Percentiles rank a stretch among this genome's conserved stretches.
Conservation (phyloP, 2,797 vertebrate genomes). For the Acropternis orthonyx region DNA sequence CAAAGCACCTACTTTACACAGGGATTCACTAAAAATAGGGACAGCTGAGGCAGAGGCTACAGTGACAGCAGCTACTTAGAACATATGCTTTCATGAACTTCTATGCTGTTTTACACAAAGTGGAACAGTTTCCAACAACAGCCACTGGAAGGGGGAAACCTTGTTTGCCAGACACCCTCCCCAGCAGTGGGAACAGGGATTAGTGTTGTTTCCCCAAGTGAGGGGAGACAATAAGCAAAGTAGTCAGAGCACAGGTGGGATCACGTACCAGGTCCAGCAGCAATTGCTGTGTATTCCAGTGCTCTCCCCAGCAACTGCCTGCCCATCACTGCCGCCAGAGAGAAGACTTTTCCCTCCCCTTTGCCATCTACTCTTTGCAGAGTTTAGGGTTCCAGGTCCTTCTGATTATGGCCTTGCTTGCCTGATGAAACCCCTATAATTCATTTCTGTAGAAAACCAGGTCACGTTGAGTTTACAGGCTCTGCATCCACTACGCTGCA, state of each 20-base stretch:
- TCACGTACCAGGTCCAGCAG: neutral
- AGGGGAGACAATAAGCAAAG: neutral
- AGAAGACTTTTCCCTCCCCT: neutral
- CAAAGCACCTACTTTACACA: neutral
- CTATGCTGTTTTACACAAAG: neutral
- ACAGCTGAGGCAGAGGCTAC: neutral
- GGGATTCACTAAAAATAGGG: neutral
- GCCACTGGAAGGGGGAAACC: neutral
- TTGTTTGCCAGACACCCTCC: neutral
- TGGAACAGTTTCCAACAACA: neutral
- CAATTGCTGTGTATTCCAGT: neutral
- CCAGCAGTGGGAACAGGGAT: accelerated
- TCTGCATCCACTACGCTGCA: neutral
- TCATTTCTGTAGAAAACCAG: neutral
- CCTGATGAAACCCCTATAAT: neutral
- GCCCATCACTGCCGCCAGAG: neutral
- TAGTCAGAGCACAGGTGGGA: neutral
- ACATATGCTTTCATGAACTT: neutral
- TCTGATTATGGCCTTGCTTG: neutral
- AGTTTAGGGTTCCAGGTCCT: neutral
- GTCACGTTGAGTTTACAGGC: neutral
- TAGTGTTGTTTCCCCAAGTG: neutral
- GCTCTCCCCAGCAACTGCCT: neutral
- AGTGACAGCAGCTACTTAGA: neutral
- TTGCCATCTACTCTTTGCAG: neutral